A percentile compares a stretch with the other conserved stretches of the same genome.
These are phyloP conservation scores for Sylvia borin DNA, from an alignment of 2,797 vertebrate species.

Conservation along the genomic window DNA sequence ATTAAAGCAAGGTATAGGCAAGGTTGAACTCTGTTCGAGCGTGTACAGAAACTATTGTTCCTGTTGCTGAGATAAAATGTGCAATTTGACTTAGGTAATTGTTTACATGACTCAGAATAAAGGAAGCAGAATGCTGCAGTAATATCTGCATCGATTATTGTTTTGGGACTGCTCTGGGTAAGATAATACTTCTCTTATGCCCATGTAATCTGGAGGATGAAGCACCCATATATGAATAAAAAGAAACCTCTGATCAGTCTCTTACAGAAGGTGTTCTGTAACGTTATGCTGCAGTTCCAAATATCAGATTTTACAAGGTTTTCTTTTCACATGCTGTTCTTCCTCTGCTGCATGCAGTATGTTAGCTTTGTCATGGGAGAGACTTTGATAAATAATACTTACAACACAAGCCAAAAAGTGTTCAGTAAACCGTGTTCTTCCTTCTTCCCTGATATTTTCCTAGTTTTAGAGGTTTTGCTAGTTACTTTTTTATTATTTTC, in stretches of 20 bases:
- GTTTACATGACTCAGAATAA: conserved; percentile 35
- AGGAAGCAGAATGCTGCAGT: not conserved
- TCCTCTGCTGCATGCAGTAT: not conserved
- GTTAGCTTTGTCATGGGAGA: not conserved
- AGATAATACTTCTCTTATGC: not conserved
- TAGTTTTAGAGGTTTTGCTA: not conserved
- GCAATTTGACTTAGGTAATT: conserved; percentile 20
- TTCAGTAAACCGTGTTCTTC: not conserved
- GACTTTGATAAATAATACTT: not conserved
- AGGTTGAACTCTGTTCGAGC: conserved; percentile 5
- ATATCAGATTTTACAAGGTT: not conserved
- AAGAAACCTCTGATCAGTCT: not conserved
- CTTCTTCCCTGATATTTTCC: not conserved
- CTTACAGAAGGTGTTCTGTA: not conserved
- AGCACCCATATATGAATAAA: not conserved
- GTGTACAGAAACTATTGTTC: not conserved
- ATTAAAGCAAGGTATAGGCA: conserved; percentile 27
- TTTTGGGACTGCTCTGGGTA: not conserved
- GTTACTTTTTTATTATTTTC: not conserved
- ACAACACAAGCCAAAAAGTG: not conserved
- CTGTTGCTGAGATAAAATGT: conserved; percentile 10
- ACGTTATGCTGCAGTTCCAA: not conserved
- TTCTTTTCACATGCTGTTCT: not conserved
- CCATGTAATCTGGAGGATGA: not conserved
- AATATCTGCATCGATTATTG: not conserved